Base-by-base conservation (phyloP, 1,140 invertebrate species). In the Neelides sp. region DNA sequence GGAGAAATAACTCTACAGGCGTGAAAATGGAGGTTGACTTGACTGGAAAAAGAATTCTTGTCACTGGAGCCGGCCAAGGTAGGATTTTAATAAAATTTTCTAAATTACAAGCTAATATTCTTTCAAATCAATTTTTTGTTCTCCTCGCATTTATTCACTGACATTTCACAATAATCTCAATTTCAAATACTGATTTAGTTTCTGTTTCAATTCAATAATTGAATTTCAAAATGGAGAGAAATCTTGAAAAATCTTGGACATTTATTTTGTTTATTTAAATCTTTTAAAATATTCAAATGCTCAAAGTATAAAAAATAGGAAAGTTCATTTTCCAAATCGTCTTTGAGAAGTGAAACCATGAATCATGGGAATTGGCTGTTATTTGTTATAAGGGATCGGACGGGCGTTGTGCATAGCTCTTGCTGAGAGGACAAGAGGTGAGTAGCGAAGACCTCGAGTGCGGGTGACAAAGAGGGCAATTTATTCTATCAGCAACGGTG, bases 31-130 rank as follows among this genome's bases (percentile, higher is more conserved):
- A n/a, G n/a, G n/a, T n/a, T n/a, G n/a, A n/a, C 49, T 82, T 85
- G 50, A 69, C 73, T 62, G 76, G 77, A 37, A 87, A 86, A 69
- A 73, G 75, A 40, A 79, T 85, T 58, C 70, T 88, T n/a, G 83
- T 89, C 1, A 89, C 85, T 4, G 85, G 85, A 36, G 82, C 82
- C 20, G 82, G 83, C 20, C 76, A 78, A 75, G 83, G 83, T 83
- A 70, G 62, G 32, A n/a, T n/a, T 48, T 26, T n/a, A 22, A 34
- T 43, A 3, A 26, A 40, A 28, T 4, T 28, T 24, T 23, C 26
- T 27, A 20, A 7, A 13, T 24, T 23, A 42, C 23, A 7, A 43
- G 10, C 41, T 43, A 10, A 24, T 2, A 27, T 15, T 36, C 2
- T 19, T 46, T 10, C 1, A 46, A 2, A 30, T 24, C 17, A 8